Conservation (phyloP, 2,113 vertebrate species). For the Diphyllodes magnificus region DNA sequence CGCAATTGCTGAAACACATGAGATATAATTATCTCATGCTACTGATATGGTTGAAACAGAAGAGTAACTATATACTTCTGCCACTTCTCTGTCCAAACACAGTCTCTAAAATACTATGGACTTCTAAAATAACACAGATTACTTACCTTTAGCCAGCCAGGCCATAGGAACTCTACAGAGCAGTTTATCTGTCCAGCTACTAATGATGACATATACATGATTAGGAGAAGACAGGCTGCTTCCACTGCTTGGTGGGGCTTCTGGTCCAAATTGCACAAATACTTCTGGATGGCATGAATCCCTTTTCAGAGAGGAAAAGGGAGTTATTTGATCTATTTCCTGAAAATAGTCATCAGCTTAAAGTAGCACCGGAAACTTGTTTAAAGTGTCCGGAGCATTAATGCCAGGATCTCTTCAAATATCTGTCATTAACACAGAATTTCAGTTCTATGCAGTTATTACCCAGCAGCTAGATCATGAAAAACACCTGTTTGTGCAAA, state of each 20-base stretch:
- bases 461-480: not conserved
- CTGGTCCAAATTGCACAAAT: not conserved
- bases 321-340: not conserved
- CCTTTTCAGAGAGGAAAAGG: not conserved
- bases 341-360: not conserved
- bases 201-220: not conserved
- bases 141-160: not conserved
- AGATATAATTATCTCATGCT: conserved; percentile 56
- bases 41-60: conserved; percentile 41
- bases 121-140: not conserved
- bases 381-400: not conserved
- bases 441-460: not conserved
- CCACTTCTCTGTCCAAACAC: not conserved
- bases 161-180: not conserved
- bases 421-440: not conserved
- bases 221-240: not conserved
- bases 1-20: not conserved
- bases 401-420: not conserved
- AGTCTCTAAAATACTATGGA: not conserved
- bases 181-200: not conserved
- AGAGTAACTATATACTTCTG: conserved; percentile 29
- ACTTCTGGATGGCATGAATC: not conserved
- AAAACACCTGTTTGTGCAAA: not conserved
- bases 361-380: not conserved
- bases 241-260: not conserved